Percentiles rank a stretch among this genome's conserved stretches.
phyloP scores from a whole-genome alignment of 2,888 invertebrate species.

The Neuroscelio doddi region DNA sequence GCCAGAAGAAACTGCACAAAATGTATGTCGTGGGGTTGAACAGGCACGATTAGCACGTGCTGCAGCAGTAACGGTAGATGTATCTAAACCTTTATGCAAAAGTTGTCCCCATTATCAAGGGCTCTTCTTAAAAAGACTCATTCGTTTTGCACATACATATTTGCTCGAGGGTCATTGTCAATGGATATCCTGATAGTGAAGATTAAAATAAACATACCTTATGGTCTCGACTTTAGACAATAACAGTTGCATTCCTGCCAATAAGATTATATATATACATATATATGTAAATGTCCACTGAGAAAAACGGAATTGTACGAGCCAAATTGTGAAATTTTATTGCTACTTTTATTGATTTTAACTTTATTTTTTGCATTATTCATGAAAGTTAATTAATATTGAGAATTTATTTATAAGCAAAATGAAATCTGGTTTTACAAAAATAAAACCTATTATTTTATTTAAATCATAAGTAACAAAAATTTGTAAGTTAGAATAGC shows the following conservation, averaged over 20 bases:
- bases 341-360: too few species aligned
- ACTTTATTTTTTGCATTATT: too few species aligned
- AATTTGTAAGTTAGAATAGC: too few species aligned
- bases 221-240: constrained; percentile 1
- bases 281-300: too few species aligned
- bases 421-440: too few species aligned
- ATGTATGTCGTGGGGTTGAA: constrained; percentile 27
- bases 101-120: constrained; percentile 32
- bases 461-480: too few species aligned
- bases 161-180: constrained; percentile 26
- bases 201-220: constrained; percentile 21
- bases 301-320: too few species aligned
- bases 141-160: constrained; percentile 22
- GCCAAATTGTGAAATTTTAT: too few species aligned
- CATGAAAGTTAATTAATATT: too few species aligned
- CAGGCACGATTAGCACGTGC: constrained; percentile 33
- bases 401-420: too few species aligned
- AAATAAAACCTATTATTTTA: too few species aligned
- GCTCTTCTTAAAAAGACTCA: constrained; percentile 19
- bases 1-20: constrained; percentile 21
- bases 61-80: constrained; percentile 24
- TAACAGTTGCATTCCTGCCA: neutral
- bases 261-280: too few species aligned
- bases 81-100: constrained; percentile 38
- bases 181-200: constrained; percentile 21